Base-by-base conservation (phyloP, 2,113 vertebrate species). In the Cynopterus brachyotis region DNA sequence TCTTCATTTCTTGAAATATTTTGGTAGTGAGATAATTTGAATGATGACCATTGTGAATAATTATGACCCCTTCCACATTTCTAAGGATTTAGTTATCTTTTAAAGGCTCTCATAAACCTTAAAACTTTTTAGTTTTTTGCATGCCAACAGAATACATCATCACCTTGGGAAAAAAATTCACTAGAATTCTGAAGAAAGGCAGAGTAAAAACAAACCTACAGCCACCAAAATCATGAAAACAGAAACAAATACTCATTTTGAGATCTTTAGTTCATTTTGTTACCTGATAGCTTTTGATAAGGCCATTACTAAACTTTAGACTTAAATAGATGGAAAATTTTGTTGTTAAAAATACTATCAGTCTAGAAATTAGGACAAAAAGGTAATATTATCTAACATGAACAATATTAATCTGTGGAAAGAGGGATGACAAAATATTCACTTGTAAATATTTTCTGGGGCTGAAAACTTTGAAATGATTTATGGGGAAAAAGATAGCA, bases 161-260 rank as follows among this genome's bases (percentile, higher is more conserved):
- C 32, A 53, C n/a, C 24, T 70, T 60, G 66, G 40, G 45, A 95
- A 81, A 70, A 45, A 80, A 79, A 78, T 60, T 72, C 83, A 40
- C 26, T 93, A 40, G 40, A 35, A 85, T 96, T 90, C 40, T 90
- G 35, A 96, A 89, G 37, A 11, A 85, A 62, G 16, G 0, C 20
- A 93, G 80, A 86, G 30, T 82, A 30, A 62, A 94, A 91, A 66
- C 35, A 67, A 95, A 81, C 26, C 50, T 78, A 28, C 15, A 96
- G 32, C 26, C 80, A 84, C 28, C 96, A 73, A 60, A 47, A 86
- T 57, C 6, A 81, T 37, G 35, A 81, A 57, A 92, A 86, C 30
- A 79, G 72, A 75, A 84, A 62, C 10, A 86, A 79, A 70, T 80
- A 40, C 12, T 60, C 24, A 47, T 45, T 53, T 32, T 70, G 24